Evolutionary conservation across 2,797 vertebrate species (phyloP).

Genomic region (Lepus townsendii): DNA sequence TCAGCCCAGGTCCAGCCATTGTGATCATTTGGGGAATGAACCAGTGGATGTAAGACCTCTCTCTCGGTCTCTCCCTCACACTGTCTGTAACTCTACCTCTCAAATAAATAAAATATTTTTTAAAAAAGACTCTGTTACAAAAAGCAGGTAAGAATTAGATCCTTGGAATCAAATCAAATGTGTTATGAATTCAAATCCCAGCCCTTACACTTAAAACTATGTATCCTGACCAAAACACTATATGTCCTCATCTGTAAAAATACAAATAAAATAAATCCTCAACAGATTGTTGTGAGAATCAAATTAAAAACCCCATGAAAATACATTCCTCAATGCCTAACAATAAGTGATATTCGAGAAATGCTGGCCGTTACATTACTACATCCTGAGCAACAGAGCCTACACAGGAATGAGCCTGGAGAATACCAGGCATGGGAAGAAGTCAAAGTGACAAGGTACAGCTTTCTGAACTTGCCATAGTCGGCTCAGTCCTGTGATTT

Average conservation of each 20-base stretch:
- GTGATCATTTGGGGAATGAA: too few species aligned
- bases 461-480: background rate
- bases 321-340: background rate
- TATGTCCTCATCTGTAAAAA: background rate
- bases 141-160: conserved; percentile 15
- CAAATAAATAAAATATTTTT: too few species aligned
- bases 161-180: background rate
- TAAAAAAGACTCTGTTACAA: background rate
- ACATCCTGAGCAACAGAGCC: background rate
- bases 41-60: too few species aligned
- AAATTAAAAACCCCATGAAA: background rate
- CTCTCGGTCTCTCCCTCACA: too few species aligned
- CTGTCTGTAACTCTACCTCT: too few species aligned
- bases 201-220: background rate
- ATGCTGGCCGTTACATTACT: background rate
- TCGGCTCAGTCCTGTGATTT: background rate
- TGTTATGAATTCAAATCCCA: background rate
- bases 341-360: background rate
- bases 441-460: background rate
- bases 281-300: background rate
- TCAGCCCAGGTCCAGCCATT: too few species aligned
- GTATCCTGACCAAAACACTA: background rate
- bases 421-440: background rate
- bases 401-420: background rate
- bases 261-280: background rate